Evolutionary conservation across 2,113 vertebrate species (phyloP).

Genomic region (Aspiorhynchus laticeps): DNA sequence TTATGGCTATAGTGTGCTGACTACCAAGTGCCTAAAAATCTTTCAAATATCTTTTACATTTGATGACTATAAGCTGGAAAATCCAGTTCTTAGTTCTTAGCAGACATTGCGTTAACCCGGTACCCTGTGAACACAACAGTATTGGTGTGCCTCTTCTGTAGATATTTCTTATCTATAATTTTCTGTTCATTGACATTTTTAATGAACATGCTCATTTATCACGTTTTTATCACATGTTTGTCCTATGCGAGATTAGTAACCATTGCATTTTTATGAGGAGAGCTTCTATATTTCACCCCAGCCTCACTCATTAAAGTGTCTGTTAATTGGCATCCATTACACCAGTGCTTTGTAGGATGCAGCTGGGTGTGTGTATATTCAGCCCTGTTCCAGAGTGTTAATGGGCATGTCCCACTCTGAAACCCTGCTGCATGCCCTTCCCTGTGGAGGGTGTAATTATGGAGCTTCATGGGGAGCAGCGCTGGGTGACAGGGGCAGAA

Average conservation of each 20-base stretch:
- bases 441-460: conserved; percentile 64
- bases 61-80: not conserved
- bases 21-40: not conserved
- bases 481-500: conserved; percentile 38
- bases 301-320: conserved; percentile 41
- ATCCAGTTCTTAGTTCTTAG: not conserved
- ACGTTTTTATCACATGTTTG: conserved; percentile 15
- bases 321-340: conserved; percentile 56
- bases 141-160: not conserved
- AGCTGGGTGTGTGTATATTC: conserved; percentile 61
- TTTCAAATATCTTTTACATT: not conserved
- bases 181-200: not conserved
- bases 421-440: conserved; percentile 37
- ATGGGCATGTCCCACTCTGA: conserved; percentile 51
- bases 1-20: not conserved
- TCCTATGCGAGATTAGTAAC: not conserved
- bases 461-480: conserved; percentile 56
- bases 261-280: conserved; percentile 23
- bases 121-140: not conserved
- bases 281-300: not conserved
- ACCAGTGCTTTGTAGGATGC: conserved; percentile 56
- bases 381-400: conserved; percentile 53
- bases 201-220: not conserved
- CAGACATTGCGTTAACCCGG: not conserved
- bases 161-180: not conserved